Evolutionary conservation across 2,888 invertebrate species (phyloP).

Genomic region (Pyrgus malvae): DNA sequence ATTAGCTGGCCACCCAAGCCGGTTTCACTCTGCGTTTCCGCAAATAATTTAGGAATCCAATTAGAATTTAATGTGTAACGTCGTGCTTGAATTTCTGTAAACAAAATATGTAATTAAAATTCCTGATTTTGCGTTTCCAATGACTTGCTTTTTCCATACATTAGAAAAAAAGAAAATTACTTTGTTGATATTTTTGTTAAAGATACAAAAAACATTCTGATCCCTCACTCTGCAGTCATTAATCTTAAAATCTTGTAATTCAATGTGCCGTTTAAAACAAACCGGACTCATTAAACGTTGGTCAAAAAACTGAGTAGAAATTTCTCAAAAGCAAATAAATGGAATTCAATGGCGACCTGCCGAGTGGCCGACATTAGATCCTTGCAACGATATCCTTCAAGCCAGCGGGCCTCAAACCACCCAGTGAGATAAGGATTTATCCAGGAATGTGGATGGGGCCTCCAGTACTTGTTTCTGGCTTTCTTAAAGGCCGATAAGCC

Average conservation of each 20-base stretch:
- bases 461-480: too few species aligned
- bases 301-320: conserved; percentile 2
- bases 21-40: conserved; percentile 2
- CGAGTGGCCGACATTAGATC: conserved; percentile 14
- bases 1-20: conserved; percentile 15
- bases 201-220: too few species aligned
- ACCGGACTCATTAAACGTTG: too few species aligned
- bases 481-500: too few species aligned
- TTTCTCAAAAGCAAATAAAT: conserved; percentile 4
- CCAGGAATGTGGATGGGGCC: conserved; percentile 50
- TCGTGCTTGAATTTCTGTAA: background rate
- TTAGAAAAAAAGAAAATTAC: too few species aligned
- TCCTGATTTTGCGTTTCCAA: background rate
- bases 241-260: too few species aligned
- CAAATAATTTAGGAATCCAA: conserved; percentile 11
- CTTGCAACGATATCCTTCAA: conserved; percentile 21
- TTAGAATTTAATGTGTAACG: background rate
- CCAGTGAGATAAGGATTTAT: conserved; percentile 47
- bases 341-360: conserved; percentile 20
- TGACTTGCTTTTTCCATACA: background rate
- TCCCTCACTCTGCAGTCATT: too few species aligned
- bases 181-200: too few species aligned
- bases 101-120: background rate
- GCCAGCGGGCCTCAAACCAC: conserved; percentile 33
- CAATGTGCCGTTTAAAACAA: too few species aligned